phyloP scores from a whole-genome alignment of 2,888 invertebrate genomes.

The Torymus aiolomorphi region DNA sequence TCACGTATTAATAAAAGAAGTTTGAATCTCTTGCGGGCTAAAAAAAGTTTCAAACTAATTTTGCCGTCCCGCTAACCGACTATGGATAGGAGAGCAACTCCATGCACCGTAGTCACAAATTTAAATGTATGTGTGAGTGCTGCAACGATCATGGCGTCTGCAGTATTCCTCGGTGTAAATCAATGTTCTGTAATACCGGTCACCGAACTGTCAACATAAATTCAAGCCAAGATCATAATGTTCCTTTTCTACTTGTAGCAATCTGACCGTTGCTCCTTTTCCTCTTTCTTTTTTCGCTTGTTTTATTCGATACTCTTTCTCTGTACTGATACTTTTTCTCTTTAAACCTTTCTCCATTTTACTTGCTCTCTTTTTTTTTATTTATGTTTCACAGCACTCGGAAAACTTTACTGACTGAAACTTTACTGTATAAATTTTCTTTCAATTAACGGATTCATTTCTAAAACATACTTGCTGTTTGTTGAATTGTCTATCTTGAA shows the following conservation, averaged over 20 bases:
- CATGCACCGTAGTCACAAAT: neutral
- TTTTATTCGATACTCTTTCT: slow-evolving; percentile 3
- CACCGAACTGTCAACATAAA: slow-evolving; percentile 58
- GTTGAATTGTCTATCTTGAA: too few relatives aligned
- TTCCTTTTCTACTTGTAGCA: slow-evolving; percentile 14
- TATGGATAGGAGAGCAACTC: neutral
- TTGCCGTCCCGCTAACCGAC: slow-evolving; percentile 37
- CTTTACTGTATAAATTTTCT: slow-evolving; percentile 28
- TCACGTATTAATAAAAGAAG: slow-evolving; percentile 40
- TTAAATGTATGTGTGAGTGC: slow-evolving; percentile 16
- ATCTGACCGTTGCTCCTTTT: slow-evolving; percentile 1
- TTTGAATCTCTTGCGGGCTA: slow-evolving; percentile 19
- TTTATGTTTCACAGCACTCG: neutral
- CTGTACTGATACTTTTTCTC: slow-evolving; percentile 19
- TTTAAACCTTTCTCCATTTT: slow-evolving; percentile 43
- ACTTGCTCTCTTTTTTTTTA: neutral
- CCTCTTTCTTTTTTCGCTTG: slow-evolving; percentile 18
- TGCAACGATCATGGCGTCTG: neutral
- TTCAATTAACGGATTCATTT: slow-evolving; percentile 53
- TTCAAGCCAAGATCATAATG: slow-evolving; percentile 33
- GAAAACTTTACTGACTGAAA: slow-evolving; percentile 10
- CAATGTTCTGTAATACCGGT: slow-evolving; percentile 47
- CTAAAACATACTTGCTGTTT: neutral
- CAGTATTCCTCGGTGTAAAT: slow-evolving; percentile 39
- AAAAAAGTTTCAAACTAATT: slow-evolving; percentile 47